These are phyloP conservation scores for Galeopterus variegatus DNA, from an alignment of 2,113 vertebrate genomes.

Conservation along the genomic window DNA sequence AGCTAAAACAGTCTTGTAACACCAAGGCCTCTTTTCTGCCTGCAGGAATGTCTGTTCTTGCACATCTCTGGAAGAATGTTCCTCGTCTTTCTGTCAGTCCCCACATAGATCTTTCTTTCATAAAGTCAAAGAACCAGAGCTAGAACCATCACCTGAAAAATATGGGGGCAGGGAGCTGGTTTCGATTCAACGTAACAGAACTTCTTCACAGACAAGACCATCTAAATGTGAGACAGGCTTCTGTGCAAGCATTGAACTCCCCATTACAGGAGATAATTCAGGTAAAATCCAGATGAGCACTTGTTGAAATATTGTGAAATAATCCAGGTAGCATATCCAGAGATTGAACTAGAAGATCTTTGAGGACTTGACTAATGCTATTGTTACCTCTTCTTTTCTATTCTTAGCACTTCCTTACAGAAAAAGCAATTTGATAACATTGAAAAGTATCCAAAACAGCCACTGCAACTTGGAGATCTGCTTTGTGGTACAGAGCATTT, in stretches of 20 bases:
- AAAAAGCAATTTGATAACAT: background rate
- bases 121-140: background rate
- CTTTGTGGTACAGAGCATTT: background rate
- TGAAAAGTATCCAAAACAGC: constrained; percentile 4
- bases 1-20: background rate
- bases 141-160: background rate
- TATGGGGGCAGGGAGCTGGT: background rate
- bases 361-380: background rate
- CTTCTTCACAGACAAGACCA: background rate
- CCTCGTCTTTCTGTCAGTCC: background rate
- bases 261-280: background rate
- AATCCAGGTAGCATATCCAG: background rate
- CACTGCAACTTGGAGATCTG: background rate
- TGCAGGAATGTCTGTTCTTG: background rate
- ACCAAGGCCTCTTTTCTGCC: background rate
- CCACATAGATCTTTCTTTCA: background rate
- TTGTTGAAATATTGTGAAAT: background rate
- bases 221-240: background rate
- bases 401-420: background rate
- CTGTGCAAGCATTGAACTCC: background rate
- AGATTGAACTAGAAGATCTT: background rate
- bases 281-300: background rate
- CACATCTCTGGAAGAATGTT: background rate
- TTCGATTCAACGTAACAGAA: background rate
- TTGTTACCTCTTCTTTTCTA: background rate